phyloP scores from a whole-genome alignment of 53 echinoderm and acorn worm species.

The Mesocentrotus franciscanus region DNA sequence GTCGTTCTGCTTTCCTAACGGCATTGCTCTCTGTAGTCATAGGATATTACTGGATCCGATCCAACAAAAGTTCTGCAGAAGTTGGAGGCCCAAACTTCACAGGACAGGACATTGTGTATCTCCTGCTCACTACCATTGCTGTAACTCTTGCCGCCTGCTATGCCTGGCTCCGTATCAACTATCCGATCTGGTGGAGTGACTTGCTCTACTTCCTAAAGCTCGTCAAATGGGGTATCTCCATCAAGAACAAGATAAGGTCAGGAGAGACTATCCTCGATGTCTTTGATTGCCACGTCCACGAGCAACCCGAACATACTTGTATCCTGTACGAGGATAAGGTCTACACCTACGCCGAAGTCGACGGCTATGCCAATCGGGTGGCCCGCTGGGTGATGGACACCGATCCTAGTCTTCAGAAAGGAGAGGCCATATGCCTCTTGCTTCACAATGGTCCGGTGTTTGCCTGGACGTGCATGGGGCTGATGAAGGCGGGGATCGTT shows the following conservation, averaged over 20 bases:
- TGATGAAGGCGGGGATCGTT: constrained; percentile 78
- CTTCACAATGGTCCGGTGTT: constrained; percentile 89
- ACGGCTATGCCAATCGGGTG: constrained; percentile 74
- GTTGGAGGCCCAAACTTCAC: neutral
- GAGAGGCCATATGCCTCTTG: constrained; percentile 79
- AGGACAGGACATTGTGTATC: neutral
- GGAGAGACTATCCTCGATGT: constrained; percentile 60
- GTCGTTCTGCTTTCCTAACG: constrained; percentile 1
- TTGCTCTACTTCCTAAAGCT: constrained; percentile 36
- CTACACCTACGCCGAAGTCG: constrained; percentile 83
- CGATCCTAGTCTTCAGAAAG: constrained; percentile 47
- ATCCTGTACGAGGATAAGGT: constrained; percentile 75
- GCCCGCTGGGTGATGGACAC: constrained; percentile 63
- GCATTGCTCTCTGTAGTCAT: neutral
- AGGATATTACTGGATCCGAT: constrained; percentile 14
- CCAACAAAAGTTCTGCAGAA: neutral
- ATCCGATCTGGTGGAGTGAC: constrained; percentile 48
- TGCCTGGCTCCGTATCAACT: constrained; percentile 56
- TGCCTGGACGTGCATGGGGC: constrained; percentile 75
- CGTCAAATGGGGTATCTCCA: constrained; percentile 40
- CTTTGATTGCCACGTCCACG: constrained; percentile 7
- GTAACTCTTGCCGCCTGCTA: constrained; percentile 37
- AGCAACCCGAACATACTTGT: constrained; percentile 63
- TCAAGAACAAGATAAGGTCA: constrained; percentile 51
- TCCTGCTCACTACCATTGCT: neutral